Conservation (phyloP, 1,140 invertebrate species). For the Aphis gossypii region DNA sequence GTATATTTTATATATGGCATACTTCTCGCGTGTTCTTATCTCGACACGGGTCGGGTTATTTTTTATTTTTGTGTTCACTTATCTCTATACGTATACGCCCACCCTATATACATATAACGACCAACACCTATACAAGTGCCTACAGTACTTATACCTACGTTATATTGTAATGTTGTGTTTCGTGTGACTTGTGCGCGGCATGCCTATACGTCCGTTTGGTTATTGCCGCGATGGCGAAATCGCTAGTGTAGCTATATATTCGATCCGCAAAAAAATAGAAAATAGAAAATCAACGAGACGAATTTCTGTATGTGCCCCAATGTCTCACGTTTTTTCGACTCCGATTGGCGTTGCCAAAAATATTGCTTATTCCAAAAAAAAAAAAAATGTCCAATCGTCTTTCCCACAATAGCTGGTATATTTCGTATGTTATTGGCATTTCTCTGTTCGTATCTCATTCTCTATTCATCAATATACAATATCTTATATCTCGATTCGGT, state of each 20-base stretch:
- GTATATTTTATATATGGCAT: background rate
- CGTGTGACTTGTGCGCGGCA: background rate
- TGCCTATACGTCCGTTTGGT: no score
- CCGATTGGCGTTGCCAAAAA: background rate
- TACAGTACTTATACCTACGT: background rate
- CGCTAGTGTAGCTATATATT: background rate
- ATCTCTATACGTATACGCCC: background rate
- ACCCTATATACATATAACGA: background rate
- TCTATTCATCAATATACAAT: no score
- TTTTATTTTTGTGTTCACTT: slow-evolving; percentile 7
- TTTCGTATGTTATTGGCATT: background rate
- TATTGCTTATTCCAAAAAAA: background rate
- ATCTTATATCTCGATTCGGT: background rate
- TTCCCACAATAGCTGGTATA: no score
- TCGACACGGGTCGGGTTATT: background rate
- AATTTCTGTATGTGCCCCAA: background rate
- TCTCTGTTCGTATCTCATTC: background rate
- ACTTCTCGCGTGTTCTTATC: slow-evolving; percentile 12
- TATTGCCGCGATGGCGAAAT: background rate
- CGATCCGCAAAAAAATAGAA: background rate
- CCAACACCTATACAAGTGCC: background rate
- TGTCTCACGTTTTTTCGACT: background rate
- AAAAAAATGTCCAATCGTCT: background rate
- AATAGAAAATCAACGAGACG: background rate
- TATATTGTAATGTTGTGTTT: background rate